Evolutionary conservation across 1,140 invertebrate species (phyloP).

Genomic region (Aporrectodea caliginosa): DNA sequence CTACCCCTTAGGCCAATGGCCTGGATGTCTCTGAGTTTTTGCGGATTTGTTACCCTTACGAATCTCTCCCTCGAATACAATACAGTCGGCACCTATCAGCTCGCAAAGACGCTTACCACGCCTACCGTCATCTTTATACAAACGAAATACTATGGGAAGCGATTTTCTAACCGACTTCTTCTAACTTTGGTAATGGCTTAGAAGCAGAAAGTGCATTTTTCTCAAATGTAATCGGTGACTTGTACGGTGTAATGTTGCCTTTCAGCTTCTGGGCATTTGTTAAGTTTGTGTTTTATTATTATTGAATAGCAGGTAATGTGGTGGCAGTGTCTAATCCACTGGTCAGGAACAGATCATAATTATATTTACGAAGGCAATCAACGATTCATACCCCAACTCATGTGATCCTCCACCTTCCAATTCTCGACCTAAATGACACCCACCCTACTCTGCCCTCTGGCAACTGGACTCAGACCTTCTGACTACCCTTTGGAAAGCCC

Average conservation of each 20-base stretch:
- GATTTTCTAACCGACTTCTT: constrained; percentile 57
- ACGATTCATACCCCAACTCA: too few relatives aligned
- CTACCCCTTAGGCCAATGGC: constrained; percentile 59
- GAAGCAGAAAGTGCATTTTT: too few relatives aligned
- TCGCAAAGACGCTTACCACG: constrained; percentile 64
- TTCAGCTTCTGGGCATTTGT: background rate
- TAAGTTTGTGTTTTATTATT: background rate
- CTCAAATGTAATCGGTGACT: too few relatives aligned
- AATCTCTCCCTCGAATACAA: constrained; percentile 63
- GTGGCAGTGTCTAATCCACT: background rate
- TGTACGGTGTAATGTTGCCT: background rate
- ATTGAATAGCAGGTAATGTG: background rate
- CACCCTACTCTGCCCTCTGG: too few relatives aligned
- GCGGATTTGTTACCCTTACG: constrained; percentile 65
- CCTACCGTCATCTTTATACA: constrained; percentile 63
- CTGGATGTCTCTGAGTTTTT: constrained; percentile 61
- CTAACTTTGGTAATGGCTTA: constrained; percentile 59
- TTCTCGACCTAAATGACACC: too few relatives aligned
- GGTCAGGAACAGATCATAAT: background rate
- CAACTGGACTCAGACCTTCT: too few relatives aligned
- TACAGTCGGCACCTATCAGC: constrained; percentile 64
- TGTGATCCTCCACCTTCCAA: too few relatives aligned
- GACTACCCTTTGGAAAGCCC: too few relatives aligned
- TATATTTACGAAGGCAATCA: too few relatives aligned
- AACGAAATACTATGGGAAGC: constrained; percentile 59